These are phyloP conservation scores for Percopsis omiscomaycus DNA, from an alignment of 2,797 vertebrate genomes.

Conservation along the genomic window DNA sequence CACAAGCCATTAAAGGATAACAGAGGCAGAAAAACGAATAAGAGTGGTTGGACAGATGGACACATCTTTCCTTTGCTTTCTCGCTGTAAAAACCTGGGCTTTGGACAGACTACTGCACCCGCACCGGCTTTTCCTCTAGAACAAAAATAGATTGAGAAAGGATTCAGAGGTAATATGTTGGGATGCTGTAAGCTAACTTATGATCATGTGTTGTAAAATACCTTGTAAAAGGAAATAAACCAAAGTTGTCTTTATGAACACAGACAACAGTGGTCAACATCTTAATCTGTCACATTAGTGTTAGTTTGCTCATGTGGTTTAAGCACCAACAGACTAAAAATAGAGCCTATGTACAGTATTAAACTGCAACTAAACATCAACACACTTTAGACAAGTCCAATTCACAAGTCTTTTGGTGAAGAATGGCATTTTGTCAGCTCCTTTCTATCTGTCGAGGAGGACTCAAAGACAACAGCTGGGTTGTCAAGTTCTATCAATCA, in stretches of 20 bases:
- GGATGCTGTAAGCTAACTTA: slow-evolving; percentile 14
- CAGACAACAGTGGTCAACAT: slow-evolving; percentile 38
- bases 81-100: slow-evolving; percentile 34
- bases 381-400: slow-evolving; percentile 54
- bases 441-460: slow-evolving; percentile 67
- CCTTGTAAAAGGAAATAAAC: slow-evolving; percentile 11
- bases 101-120: not conserved
- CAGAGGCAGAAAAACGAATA: slow-evolving; percentile 41
- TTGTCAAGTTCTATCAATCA: slow-evolving; percentile 77
- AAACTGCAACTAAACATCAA: slow-evolving; percentile 16
- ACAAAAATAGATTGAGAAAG: too few relatives aligned
- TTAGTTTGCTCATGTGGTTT: slow-evolving; percentile 30
- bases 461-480: slow-evolving; percentile 78
- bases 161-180: too few relatives aligned
- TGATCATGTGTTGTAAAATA: slow-evolving; percentile 20
- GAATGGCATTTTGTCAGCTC: slow-evolving; percentile 60
- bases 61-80: slow-evolving; percentile 27
- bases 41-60: slow-evolving; percentile 47
- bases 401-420: slow-evolving; percentile 61
- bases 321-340: not conserved
- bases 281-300: slow-evolving; percentile 46
- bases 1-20: slow-evolving; percentile 66
- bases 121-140: not conserved
- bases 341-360: slow-evolving; percentile 22
- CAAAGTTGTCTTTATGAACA: slow-evolving; percentile 27